These are phyloP conservation scores for Dasyurus viverrinus DNA, from an alignment of 2,113 vertebrate species.

Conservation along the genomic window DNA sequence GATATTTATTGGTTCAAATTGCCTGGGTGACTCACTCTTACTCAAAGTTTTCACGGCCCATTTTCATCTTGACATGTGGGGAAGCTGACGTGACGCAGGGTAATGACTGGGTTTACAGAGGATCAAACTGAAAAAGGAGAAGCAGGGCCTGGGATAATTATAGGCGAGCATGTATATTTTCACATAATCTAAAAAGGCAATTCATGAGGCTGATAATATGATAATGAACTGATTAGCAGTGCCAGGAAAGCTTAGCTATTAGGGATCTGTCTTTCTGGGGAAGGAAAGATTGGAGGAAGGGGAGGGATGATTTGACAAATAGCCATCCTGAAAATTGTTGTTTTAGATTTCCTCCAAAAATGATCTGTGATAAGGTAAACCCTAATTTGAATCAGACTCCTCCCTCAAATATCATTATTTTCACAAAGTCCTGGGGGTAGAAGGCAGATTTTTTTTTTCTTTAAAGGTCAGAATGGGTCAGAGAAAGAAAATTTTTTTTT, in stretches of 20 bases:
- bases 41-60: constrained; percentile 81
- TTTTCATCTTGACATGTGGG: constrained; percentile 84
- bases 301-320: constrained; percentile 52
- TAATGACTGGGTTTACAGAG: constrained; percentile 85
- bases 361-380: constrained; percentile 43
- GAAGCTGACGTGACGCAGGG: constrained; percentile 81
- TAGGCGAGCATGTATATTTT: constrained; percentile 72
- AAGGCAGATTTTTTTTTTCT: constrained; percentile 20
- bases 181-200: constrained; percentile 81
- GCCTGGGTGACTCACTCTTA: constrained; percentile 85
- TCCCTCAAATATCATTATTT: constrained; percentile 52
- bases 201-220: constrained; percentile 78
- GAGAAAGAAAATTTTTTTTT: background rate
- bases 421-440: constrained; percentile 30
- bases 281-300: constrained; percentile 39
- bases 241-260: constrained; percentile 72
- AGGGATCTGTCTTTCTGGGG: constrained; percentile 60
- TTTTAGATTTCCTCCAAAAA: constrained; percentile 40
- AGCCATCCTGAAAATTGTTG: constrained; percentile 20
- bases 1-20: constrained; percentile 91
- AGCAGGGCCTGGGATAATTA: constrained; percentile 80
- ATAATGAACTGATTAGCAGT: constrained; percentile 60
- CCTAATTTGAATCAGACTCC: background rate
- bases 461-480: constrained; percentile 48
- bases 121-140: constrained; percentile 82